Conservation (phyloP, 1,140 invertebrate species). For the Caenorhabditis brenneri region DNA sequence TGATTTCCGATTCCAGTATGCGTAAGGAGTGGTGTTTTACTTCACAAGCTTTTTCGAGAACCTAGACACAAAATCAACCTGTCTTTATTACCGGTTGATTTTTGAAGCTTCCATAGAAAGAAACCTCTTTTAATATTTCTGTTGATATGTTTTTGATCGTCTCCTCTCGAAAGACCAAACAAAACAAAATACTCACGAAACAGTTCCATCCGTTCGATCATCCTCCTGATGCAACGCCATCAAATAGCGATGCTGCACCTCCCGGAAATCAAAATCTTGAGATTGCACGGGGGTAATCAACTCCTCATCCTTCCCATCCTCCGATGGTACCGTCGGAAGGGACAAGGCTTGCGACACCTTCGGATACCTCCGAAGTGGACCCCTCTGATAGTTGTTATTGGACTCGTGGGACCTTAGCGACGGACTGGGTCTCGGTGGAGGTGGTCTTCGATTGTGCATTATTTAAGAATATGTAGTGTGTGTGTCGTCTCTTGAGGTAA, state of each 20-base stretch:
- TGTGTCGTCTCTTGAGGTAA: no score
- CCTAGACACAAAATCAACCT: no score
- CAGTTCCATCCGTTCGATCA: neutral
- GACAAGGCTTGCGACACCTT: neutral
- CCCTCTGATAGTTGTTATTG: neutral
- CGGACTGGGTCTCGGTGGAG: neutral
- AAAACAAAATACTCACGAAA: constrained; percentile 11
- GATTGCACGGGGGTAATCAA: neutral
- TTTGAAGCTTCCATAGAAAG: no score
- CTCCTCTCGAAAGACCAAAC: no score
- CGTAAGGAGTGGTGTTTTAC: no score
- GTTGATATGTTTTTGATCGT: no score
- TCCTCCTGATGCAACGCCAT: neutral
- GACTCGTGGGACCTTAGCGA: neutral
- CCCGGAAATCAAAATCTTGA: neutral
- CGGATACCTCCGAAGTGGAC: neutral
- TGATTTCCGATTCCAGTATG: no score
- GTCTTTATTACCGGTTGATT: no score
- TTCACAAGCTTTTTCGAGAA: no score
- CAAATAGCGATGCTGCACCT: constrained; percentile 18
- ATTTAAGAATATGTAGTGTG: neutral
- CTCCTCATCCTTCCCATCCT: neutral
- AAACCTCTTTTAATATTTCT: no score
- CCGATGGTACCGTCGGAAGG: neutral
- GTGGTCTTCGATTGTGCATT: neutral